Evolutionary conservation across 2,888 invertebrate genomes (phyloP), one percentile per base, ranked within the genome.

Genomic region (Pseudococcus longispinus): DNA sequence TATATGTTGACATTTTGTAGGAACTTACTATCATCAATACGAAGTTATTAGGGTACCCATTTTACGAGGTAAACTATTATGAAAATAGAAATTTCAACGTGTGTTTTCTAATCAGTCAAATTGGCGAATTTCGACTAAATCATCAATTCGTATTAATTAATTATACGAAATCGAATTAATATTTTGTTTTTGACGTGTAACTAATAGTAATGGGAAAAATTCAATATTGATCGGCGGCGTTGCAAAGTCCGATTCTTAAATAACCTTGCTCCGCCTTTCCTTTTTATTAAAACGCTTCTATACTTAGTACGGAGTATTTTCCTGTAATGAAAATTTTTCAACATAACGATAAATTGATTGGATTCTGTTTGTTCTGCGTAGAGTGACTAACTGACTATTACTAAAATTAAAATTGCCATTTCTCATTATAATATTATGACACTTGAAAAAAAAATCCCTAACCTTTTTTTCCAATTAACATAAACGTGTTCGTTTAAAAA

Each of bases 1-100:
- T 55, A 46, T 60, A 60, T 70, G 70, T 80, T 80, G 77, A 80
- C 42, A 55, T 86, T 77, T 86, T 51, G n/a, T 86, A 86, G 86
- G 86, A 44, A 46, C 55, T 46, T 86, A 77, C 55, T 46, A 77
- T 44, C 74, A 86, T 55, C 86, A 86, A 20, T 86, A 86, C 32
- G 86, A 86, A 86, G 37, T 86, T 26, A 86, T 86, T 29, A 80
- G 80, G 55, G 51, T 86, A 20, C 86, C 55, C 60, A 55, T 60
- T 32, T 32, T 55, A n/a, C 26, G 55, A 84, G 60, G 55, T 84
- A 80, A 80, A 80, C 9, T 42, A 23, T 20, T 20, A 11, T 13
- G 8, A 20, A 23, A 20, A 26, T 74, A 80, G 20, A 42, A 80
- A 80, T 80, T 42, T 42, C 18, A 15, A 80, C 42, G 42, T 80